Conservation (phyloP, 2,797 vertebrate genomes). For the Leucoraja ocellata region DNA sequence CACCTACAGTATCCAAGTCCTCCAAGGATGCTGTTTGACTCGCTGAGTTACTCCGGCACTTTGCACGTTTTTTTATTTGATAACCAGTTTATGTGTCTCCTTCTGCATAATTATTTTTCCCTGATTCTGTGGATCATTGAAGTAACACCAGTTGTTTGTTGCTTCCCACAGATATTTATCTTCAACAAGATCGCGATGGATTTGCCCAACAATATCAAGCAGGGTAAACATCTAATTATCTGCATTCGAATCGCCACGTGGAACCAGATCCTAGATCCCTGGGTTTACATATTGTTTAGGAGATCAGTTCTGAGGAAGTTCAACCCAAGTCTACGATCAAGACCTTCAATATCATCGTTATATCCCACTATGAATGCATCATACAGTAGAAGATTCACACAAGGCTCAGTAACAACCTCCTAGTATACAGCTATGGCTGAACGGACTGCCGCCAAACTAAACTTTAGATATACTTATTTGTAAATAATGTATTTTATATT, state of each 20-base stretch:
- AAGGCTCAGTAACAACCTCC: neutral
- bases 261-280: conserved; percentile 95
- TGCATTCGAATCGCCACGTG: conserved; percentile 83
- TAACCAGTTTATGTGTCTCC: no score
- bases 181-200: conserved; percentile 60
- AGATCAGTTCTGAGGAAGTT: conserved; percentile 71
- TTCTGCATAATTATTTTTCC: no score
- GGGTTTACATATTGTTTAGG: conserved; percentile 93
- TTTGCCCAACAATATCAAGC: neutral
- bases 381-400: conserved; percentile 56
- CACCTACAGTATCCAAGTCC: no score
- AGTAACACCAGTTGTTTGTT: neutral
- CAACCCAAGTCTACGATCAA: conserved; percentile 59
- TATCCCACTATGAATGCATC: conserved; percentile 58
- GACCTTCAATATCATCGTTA: conserved; percentile 58
- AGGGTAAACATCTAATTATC: conserved; percentile 59
- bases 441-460: neutral
- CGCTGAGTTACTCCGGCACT: no score
- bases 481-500: conserved; percentile 28
- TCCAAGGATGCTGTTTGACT: no score
- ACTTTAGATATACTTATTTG: neutral
- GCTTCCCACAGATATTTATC: conserved; percentile 72
- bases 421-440: neutral
- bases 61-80: no score
- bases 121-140: neutral